These are phyloP conservation scores for Lypha dubia DNA, from an alignment of 2,888 invertebrate genomes.

Conservation along the genomic window DNA sequence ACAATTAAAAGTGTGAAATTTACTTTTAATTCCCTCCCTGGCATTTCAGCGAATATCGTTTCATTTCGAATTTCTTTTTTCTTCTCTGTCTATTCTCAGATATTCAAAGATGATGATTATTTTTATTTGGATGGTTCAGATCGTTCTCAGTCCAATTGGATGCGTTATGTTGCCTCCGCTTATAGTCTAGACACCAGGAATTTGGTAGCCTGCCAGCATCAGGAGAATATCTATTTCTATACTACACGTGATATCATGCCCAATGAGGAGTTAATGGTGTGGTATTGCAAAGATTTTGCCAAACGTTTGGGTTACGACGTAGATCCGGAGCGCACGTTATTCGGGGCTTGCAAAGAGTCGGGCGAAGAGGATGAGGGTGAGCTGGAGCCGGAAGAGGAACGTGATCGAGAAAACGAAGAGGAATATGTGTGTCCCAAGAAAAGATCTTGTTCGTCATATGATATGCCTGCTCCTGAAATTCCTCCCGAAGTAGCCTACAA, in stretches of 20 bases:
- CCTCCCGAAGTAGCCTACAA: constrained; percentile 87
- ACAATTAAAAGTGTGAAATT: constrained; percentile 49
- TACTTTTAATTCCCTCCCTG: neutral
- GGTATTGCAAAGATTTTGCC: constrained; percentile 99
- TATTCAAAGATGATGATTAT: constrained; percentile 95
- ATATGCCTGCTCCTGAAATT: constrained; percentile 84
- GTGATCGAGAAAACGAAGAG: constrained; percentile 81
- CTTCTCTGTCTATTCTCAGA: constrained; percentile 84
- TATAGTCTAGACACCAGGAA: constrained; percentile 97
- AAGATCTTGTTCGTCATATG: constrained; percentile 73
- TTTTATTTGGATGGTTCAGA: constrained; percentile 98
- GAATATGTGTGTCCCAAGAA: constrained; percentile 75
- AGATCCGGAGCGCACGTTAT: constrained; percentile 87
- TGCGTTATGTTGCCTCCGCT: constrained; percentile 98
- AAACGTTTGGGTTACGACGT: constrained; percentile 94
- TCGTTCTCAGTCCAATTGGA: constrained; percentile 98
- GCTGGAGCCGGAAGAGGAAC: constrained; percentile 81
- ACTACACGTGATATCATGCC: constrained; percentile 96
- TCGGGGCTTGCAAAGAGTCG: constrained; percentile 87
- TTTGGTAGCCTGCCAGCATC: constrained; percentile 98
- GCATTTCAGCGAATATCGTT: constrained; percentile 51
- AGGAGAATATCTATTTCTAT: constrained; percentile 99
- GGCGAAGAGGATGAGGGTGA: constrained; percentile 83
- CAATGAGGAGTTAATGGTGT: constrained; percentile 97
- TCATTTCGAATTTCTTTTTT: neutral